Conservation (phyloP, 2,888 invertebrate genomes). For the Noctua janthina region DNA sequence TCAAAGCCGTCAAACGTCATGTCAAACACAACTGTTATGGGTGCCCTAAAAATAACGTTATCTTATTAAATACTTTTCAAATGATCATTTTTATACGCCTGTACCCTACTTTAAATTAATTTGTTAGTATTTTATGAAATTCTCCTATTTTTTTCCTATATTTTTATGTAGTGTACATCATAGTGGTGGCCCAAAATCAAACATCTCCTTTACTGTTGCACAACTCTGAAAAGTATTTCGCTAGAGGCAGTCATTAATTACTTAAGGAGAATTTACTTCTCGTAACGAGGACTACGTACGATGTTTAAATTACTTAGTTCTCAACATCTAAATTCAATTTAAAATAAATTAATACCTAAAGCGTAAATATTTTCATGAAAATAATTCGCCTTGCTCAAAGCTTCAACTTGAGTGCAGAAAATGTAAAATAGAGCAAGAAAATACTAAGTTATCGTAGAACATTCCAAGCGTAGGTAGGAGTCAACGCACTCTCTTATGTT, state of each 20-base stretch:
- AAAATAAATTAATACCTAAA: slow-evolving; percentile 28
- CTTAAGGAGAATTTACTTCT: slow-evolving; percentile 2
- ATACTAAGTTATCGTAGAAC: slow-evolving; percentile 57
- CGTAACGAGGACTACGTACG: slow-evolving; percentile 34
- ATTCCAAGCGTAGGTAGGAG: slow-evolving; percentile 72
- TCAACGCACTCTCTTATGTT: slow-evolving; percentile 87
- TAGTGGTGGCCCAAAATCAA: too few species aligned
- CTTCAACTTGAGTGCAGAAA: slow-evolving; percentile 47
- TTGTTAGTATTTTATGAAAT: too few species aligned
- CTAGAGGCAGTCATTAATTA: not conserved
- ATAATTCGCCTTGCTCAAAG: slow-evolving; percentile 45
- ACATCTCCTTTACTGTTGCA: not conserved
- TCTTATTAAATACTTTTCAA: too few species aligned
- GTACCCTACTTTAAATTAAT: too few species aligned
- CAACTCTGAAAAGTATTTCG: not conserved
- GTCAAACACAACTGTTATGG: too few species aligned
- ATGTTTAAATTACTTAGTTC: slow-evolving; percentile 19
- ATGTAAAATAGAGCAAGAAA: slow-evolving; percentile 61
- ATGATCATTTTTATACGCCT: too few species aligned
- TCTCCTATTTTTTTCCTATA: too few species aligned
- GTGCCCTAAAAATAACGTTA: too few species aligned
- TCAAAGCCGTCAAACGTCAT: too few species aligned
- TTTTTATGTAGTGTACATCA: too few species aligned
- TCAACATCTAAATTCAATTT: slow-evolving; percentile 30
- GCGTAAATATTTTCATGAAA: slow-evolving; percentile 46